Base-by-base conservation (phyloP, 2,797 vertebrate species). In the Platyrinchus mystaceus region DNA sequence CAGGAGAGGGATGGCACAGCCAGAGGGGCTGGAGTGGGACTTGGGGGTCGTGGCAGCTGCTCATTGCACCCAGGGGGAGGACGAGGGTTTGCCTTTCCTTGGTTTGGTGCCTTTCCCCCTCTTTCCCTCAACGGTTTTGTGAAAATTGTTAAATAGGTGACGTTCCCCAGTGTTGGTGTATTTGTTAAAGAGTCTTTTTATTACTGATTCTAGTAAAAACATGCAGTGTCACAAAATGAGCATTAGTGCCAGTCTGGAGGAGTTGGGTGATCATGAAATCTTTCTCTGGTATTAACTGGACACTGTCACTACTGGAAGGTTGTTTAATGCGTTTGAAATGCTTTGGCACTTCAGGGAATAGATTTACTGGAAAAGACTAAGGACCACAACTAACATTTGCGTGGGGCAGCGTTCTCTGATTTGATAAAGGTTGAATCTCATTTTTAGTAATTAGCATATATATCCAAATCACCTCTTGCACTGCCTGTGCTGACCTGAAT, bases 1-100 rank as follows among this genome's bases (percentile, higher is more conserved):
- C 89, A 0, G 56, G 69, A 90, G 55, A 87, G 82, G 80, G 63
- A 76, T 96, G 94, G 86, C 94, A 91, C 84, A 83, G 93, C 90
- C 78, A 7, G 0, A 1, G 0, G 52, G 90, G 83, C 91, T 93
- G 88, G 67, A 93, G 62, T 56, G 77, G 60, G 76, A 93, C 92
- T 86, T 44, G 32, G 36, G 87, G 90, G 60, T 87, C 14, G 0
- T 90, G 90, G 68, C 89, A 90, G 93, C 44, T 11, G 18, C 64
- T 75, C 67, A 27, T 66, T 52, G 32, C 46, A 55, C 24, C 10
- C 16, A 37, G 55, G 46, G 50, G 44, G 4, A 36, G 6, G 19
- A 30, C 4, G 2, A 73, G 39, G 28, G 32, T 49, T 77, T 66
- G 50, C 36, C 30, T 37, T n/a, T 18, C 36, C 36, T 20, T 58